A percentile compares a stretch with the other conserved stretches of the same genome.
These are phyloP conservation scores for Enteromius viviparus DNA, from an alignment of 2,797 vertebrate genomes.

Conservation along the genomic window DNA sequence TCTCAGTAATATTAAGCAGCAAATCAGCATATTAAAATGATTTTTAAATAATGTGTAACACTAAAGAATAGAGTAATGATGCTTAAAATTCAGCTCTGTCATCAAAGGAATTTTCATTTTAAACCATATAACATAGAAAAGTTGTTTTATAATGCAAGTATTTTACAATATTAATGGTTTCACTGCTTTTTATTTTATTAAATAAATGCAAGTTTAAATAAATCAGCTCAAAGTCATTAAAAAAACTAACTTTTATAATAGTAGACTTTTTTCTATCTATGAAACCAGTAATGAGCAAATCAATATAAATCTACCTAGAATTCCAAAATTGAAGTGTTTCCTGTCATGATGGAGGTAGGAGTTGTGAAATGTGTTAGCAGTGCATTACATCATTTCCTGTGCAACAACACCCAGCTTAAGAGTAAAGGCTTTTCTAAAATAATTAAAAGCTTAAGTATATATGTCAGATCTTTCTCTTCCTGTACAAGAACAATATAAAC, in stretches of 20 bases:
- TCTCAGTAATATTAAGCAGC: neutral
- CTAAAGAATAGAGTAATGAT: neutral
- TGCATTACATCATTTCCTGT: neutral
- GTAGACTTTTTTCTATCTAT: neutral
- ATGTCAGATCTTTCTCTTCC: constrained; percentile 3
- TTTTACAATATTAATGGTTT: neutral
- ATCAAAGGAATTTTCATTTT: neutral
- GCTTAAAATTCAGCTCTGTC: neutral
- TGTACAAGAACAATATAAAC: neutral
- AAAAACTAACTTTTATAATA: neutral
- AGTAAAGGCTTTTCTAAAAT: neutral
- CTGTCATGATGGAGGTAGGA: neutral
- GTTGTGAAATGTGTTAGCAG: neutral
- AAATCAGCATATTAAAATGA: no score
- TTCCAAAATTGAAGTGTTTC: neutral
- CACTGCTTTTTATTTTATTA: neutral
- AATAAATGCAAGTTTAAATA: neutral
- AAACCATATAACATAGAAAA: neutral
- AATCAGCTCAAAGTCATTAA: neutral
- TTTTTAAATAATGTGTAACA: neutral
- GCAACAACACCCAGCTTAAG: neutral
- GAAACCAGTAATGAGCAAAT: neutral
- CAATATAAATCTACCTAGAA: neutral
- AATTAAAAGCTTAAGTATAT: neutral
- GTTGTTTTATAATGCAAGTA: neutral